A percentile compares a stretch with the other conserved stretches of the same genome.
phyloP scores from a whole-genome alignment of 2,888 invertebrate species.

The Apoderus coryli region DNA sequence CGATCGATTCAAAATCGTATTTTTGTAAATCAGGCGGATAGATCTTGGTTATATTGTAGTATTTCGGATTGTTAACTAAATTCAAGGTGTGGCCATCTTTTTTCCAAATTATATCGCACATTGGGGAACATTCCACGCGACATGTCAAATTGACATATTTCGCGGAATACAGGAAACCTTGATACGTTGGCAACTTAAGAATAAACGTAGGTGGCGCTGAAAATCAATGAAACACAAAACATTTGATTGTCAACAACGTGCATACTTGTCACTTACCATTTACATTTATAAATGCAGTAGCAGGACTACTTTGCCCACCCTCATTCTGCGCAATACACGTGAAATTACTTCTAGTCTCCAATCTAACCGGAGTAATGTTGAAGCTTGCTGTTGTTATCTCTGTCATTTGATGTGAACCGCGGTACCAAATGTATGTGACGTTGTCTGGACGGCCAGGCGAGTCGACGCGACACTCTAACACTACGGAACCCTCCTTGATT shows the following conservation, averaged over 20 bases:
- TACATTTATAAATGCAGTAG: constrained; percentile 54
- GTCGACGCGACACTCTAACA: constrained; percentile 70
- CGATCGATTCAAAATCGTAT: constrained; percentile 79
- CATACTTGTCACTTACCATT: constrained; percentile 37
- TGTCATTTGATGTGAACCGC: constrained; percentile 58
- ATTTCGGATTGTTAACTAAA: constrained; percentile 39
- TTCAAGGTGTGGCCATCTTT: constrained; percentile 62
- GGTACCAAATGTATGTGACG: constrained; percentile 62
- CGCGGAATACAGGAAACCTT: constrained; percentile 64
- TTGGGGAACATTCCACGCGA: constrained; percentile 78
- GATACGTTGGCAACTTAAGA: constrained; percentile 66
- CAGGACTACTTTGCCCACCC: constrained; percentile 63
- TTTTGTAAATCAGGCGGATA: constrained; percentile 60
- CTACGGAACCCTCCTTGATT: constrained; percentile 68
- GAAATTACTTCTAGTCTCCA: constrained; percentile 79
- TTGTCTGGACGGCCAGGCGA: constrained; percentile 71
- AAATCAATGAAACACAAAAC: constrained; percentile 20
- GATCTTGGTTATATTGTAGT: constrained; percentile 51
- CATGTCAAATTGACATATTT: constrained; percentile 56
- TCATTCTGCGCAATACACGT: constrained; percentile 77
- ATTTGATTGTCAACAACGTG: constrained; percentile 2
- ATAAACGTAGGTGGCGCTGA: constrained; percentile 81
- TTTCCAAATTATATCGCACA: constrained; percentile 73
- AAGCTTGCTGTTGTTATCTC: constrained; percentile 64
- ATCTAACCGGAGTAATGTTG: constrained; percentile 68